Evolutionary conservation across 2,888 invertebrate genomes (phyloP), one percentile per base, ranked within the genome.

Genomic region (Dicyrtomina minuta): DNA sequence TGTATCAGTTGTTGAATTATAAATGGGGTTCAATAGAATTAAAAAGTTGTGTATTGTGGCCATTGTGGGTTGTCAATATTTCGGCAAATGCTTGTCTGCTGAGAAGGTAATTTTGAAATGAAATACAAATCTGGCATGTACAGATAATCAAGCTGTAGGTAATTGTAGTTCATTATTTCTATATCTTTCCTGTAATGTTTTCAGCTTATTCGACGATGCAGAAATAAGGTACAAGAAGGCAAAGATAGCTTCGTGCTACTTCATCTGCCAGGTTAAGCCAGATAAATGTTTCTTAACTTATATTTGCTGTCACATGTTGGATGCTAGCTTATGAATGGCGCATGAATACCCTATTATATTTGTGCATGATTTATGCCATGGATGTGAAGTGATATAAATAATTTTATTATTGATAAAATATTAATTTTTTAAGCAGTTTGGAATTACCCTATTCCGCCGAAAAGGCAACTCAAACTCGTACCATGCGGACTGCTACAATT

Each of bases 361-460:
- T n/a, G n/a, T n/a, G n/a, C n/a, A n/a, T n/a, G n/a, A n/a, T n/a
- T n/a, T n/a, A n/a, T n/a, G n/a, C n/a, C 17, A 10, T 13, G 15
- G 17, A 51, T 51, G 8, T 10, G n/a, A 17, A 20, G 17, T 51
- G 15, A 20, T 15, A 20, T 15, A 20, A 13, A 10, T 27, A 39
- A 12, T 59, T 39, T 33, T 4, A 17, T 33, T 41, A 12, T 13
- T 8, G 13, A 39, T 26, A 17, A 24, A 10, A 43, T 13, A 12
- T n/a, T n/a, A n/a, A n/a, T n/a, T n/a, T 65, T 87, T 89, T 76
- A 82, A 88, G 1, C 90, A 92, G 83, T 83, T 90, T 71, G 91
- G 90, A 0, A 79, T 91, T 10, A 87, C 89, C 1, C 83, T 87
- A 74, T 90, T 89, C 81, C 83, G 82, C 56, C 88, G 85, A 79